Evolutionary conservation across 2,797 vertebrate species (phyloP), one percentile per base, ranked within the genome.

Genomic region (Hoplostethus mediterraneus): DNA sequence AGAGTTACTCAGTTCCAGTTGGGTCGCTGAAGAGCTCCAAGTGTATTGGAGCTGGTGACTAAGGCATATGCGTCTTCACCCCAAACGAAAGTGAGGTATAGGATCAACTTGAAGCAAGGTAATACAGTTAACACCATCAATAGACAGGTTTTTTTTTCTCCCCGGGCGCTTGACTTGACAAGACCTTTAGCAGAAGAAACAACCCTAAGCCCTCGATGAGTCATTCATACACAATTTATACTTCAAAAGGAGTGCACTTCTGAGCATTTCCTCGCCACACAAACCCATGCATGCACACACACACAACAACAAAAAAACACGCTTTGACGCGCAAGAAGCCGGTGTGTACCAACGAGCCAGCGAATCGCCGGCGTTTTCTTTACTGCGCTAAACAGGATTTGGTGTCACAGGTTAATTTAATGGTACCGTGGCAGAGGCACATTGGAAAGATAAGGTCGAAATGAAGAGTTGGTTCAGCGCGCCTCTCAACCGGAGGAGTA

Each of bases 371-470:
- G 17, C 67, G 11, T 58, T 77, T 71, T 48, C 49, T 80, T 75
- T 68, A 30, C 51, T 17, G 14, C 28, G 31, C 65, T 42, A 45
- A 84, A 84, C 55, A 44, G 77, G 81, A 90, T 90, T 83, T 84
- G 65, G 64, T 45, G 82, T 71, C 77, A 64, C 75, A 33, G 79
- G 65, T 53, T 53, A 16, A 79, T 77, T 51, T 55, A 72, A 91
- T 33, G 62, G 49, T 16, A n/a, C 12, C 53, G 16, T 14, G 14
- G 45, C 38, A 13, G 42, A 9, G 44, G 71, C 40, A 65, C 59
- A 30, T 10, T 61, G 59, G 60, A 21, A 59, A 82, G 84, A 92
- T 85, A 81, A 86, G 79, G 83, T 83, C 58, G n/a, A 60, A 12
- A 1, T 9, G 36, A 59, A 51, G 67, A 65, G 58, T 64, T 21